Evolutionary conservation across 2,888 invertebrate species (phyloP), one percentile per base, ranked within the genome.

Genomic region (Meta bourneti): DNA sequence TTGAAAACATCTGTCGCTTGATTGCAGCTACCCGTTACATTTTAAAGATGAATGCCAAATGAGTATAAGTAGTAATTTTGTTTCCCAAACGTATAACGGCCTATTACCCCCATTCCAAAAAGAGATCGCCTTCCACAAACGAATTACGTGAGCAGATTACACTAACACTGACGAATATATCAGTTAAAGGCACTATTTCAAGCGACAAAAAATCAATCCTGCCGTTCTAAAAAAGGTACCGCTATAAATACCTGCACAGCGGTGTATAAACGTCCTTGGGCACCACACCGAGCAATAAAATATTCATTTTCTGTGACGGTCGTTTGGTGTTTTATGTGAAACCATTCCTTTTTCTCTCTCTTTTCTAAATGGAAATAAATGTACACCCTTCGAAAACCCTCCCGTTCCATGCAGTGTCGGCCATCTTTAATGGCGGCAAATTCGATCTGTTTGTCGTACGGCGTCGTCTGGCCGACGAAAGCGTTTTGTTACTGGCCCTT

Each of bases 391-490:
- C 61, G 16, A 61, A 34, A 4, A 34, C 34, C 34, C 4, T 8
- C 72, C 48, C 72, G 13, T 19, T 70, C 19, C 20, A 16, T 49
- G 34, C 77, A 52, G 51, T n/a, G 79, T n/a, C 81, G 48, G 88
- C 88, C 88, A 88, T 88, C 81, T 88, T 81, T 88, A 88, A 88
- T 74, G 88, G 88, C 81, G 51, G 71, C 19, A 69, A 75, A 81
- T 88, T 88, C 88, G 88, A 88, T 88, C 88, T 81, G 88, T 88
- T 34, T 87, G 78, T 87, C 79, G 78, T 77, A 8, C 77, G 83
- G 89, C 89, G 89, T 83, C 89, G 16, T 72, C 83, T 48, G 48
- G 84, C 13, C 78, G 89, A 71, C 83, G 19, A 71, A 49, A 78
- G 54, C 78, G 84, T 84, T 89, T 84, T 89, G 83, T 83, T 89